Base-by-base conservation (phyloP, 2,888 invertebrate genomes). In the Trissolcus japonicus region DNA sequence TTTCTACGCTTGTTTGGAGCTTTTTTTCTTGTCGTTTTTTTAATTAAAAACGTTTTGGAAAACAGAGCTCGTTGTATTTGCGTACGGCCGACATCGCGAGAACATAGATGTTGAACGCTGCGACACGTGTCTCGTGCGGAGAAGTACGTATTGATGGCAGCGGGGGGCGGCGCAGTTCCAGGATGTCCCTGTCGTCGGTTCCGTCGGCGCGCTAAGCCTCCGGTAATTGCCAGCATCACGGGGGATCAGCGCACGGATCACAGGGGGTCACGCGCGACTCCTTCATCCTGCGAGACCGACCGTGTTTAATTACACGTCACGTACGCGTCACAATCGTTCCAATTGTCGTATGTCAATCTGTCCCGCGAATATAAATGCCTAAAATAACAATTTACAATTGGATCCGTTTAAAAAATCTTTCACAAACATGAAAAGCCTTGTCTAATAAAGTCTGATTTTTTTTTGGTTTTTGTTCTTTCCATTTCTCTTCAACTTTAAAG, bases 161-260 rank as follows among this genome's bases (percentile, higher is more conserved):
- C 55, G 55, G 72, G 80, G 68, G 75, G 35, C 68, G 76, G 78
- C 79, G 82, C 80, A 73, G 82, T 79, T 79, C 75, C 80, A 79
- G 76, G 81, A 82, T 76, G 71, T 78, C 81, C 81, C 81, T 80
- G 83, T 82, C 83, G 78, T 81, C 82, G 80, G 83, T 76, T 80
- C 79, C 79, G 81, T 82, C 80, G 82, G 82, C 78, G 83, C 79
- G 82, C 80, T 88, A 87, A 88, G 86, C 87, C 86, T 83, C 74
- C 81, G 82, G 83, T 88, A 88, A 89, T 88, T 89, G 88, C 87
- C 87, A 82, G 85, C 88, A 86, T 88, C 86, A 84, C 87, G 83
- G 86, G 87, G 87, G 86, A 85, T 86, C 86, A 79, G 79, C 74
- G 60, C 73, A 61, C 63, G 73, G 78, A 78, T 76, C 75, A 68